Base-by-base conservation (phyloP, 2,888 invertebrate species). In the Amaurobius ferox region DNA sequence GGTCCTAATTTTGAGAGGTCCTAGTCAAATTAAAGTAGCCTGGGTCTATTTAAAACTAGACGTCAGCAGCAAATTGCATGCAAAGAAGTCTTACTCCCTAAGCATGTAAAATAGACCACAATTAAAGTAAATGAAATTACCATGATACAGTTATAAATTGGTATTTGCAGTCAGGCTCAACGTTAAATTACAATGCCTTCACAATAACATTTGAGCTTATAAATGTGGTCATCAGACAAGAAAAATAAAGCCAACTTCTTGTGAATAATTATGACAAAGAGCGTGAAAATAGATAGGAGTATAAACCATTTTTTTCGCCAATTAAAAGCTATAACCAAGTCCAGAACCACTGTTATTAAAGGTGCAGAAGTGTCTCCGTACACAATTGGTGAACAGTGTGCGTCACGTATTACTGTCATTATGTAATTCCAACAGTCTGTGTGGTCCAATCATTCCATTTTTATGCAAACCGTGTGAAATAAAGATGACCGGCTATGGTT, bases 291-390 rank as follows among this genome's bases (percentile, higher is more conserved):
- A n/a, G 55, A 55, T 3, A 55, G 55, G 23, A 5, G 11, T 55
- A 55, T 23, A 55, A 5, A 23, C 5, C 11, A 1, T 23, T 19
- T 3, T 5, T 23, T 55, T 5, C 5, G 23, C 80, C 80, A 73
- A 80, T 80, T 80, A 80, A 73, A 80, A 73, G 67, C 44, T 55
- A 73, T 67, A 79, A 73, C 73, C 19, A 55, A 55, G 35, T n/a
- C 39, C 26, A 28, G 68, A 73, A 80, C 35, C 28, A 73, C 80
- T 80, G 23, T 73, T 66, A 80, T 80, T 80, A 80, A 66, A 55
- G n/a, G 30, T 7, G 19, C 19, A 1, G 55, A 55, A 55, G 55
- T 55, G 55, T 55, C 55, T 55, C 23, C 16, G 11, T 23, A 55
- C 23, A 55, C 55, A 55, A 55, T 55, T 23, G 55, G 5, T 23